Base-by-base conservation (phyloP, 2,888 invertebrate genomes). In the Tetramorium bicarinatum region DNA sequence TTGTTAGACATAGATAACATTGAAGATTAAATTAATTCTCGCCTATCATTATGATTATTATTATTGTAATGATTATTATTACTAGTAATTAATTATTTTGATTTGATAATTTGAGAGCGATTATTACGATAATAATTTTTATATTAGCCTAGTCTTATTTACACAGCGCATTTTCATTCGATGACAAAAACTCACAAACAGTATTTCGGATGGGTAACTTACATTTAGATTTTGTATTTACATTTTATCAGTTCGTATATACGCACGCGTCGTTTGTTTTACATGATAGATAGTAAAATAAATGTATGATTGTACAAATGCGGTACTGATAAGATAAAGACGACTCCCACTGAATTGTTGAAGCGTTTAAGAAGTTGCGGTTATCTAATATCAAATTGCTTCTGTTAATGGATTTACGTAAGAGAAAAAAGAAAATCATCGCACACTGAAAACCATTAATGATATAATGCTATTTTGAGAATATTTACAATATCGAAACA, bases 301-400 rank as follows among this genome's bases (percentile, higher is more conserved):
- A 91, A 90, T 90, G 89, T 85, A 86, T 85, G 88, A 87, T 34
- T 34, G 29, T 88, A 83, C 80, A 84, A 67, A 75, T 84, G 86
- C 77, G 54, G 64, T 81, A 59, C 41, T 83, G 92, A 92, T 92
- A 92, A 92, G 92, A 92, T 92, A 92, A 90, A 72, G 71, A 66
- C 62, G 29, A 79, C 66, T 69, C 67, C 25, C 54, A 61, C 47
- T 29, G 18, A 67, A 69, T 34, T 71, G 29, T 15, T 52, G 29
- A 34, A 69, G 25, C 21, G n/a, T 25, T 67, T 29, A 41, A 54
- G 38, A n/a, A 61, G 34, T 15, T 61, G 47, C 56, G 6, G 15
- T 49, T 81, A 81, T 81, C 62, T 62, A 74, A 74, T n/a, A 44
- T 61, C 1, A 49, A 61, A 74, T 62, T 74, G 9, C 9, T 4